These are phyloP conservation scores for Hydrolagus affinis DNA, from an alignment of 2,113 vertebrate species.

Conservation along the genomic window DNA sequence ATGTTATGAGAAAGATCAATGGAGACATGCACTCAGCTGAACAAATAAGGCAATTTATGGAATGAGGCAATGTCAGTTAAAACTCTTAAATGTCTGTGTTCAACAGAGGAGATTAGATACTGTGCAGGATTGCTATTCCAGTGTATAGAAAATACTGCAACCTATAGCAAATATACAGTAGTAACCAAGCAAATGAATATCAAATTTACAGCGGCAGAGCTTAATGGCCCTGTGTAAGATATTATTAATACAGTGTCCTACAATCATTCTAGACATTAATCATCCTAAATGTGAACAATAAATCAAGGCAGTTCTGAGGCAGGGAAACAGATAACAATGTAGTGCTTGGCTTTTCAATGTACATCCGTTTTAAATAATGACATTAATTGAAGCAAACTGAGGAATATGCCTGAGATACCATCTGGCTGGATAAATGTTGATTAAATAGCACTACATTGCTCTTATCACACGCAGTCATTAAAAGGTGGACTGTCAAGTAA, in stretches of 20 bases:
- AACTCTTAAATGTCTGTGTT: neutral
- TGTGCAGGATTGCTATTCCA: too few relatives aligned
- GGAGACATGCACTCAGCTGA: neutral
- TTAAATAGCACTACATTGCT: neutral
- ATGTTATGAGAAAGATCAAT: too few relatives aligned
- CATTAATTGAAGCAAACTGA: slow-evolving; percentile 14
- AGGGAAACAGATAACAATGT: neutral
- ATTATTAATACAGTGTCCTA: neutral
- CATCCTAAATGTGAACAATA: neutral
- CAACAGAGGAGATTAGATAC: neutral
- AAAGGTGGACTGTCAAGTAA: slow-evolving; percentile 26
- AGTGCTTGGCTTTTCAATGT: neutral
- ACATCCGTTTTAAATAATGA: slow-evolving; percentile 1
- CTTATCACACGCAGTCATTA: slow-evolving; percentile 19
- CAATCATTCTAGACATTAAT: slow-evolving; percentile 20
- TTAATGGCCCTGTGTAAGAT: neutral
- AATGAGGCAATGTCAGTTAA: neutral
- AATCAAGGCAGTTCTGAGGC: slow-evolving; percentile 1
- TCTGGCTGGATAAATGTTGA: slow-evolving; percentile 1
- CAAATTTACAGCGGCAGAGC: neutral
- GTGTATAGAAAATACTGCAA: neutral
- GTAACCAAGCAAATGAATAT: neutral
- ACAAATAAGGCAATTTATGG: neutral
- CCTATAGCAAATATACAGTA: neutral
- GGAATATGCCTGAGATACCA: slow-evolving; percentile 1